A percentile compares a stretch with the other conserved stretches of the same genome.
Conservation (phyloP, 1,140 invertebrate genomes). For the Argopecten irradians region DNA sequence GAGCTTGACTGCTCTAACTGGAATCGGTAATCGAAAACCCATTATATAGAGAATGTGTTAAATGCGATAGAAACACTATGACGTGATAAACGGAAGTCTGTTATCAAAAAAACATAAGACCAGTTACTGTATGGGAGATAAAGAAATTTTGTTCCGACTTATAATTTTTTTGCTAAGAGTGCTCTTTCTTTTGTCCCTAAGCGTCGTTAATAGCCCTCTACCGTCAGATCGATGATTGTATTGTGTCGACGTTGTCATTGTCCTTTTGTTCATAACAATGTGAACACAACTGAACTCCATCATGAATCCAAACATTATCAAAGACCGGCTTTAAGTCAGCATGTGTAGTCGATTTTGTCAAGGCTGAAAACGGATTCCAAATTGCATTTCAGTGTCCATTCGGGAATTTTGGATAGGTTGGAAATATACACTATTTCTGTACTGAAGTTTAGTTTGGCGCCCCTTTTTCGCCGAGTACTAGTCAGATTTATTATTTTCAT, state of each 20-base stretch:
- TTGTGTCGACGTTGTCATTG: background rate
- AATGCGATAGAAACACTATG: background rate
- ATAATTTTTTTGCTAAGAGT: background rate
- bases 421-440: too few relatives aligned
- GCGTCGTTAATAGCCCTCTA: background rate
- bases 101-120: background rate
- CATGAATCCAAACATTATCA: background rate
- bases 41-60: background rate
- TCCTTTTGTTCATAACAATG: too few relatives aligned
- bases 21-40: slow-evolving; percentile 9
- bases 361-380: background rate
- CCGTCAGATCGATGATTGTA: background rate
- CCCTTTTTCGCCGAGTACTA: too few relatives aligned
- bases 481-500: too few relatives aligned
- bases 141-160: background rate
- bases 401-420: too few relatives aligned
- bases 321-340: background rate
- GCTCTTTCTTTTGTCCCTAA: too few relatives aligned
- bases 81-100: background rate
- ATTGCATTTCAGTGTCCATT: too few relatives aligned
- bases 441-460: too few relatives aligned
- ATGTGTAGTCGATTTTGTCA: background rate
- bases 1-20: background rate
- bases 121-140: background rate
- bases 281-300: too few relatives aligned